phyloP scores from a whole-genome alignment of 2,888 invertebrate species.

The Sinodicranocentrus sp. region DNA sequence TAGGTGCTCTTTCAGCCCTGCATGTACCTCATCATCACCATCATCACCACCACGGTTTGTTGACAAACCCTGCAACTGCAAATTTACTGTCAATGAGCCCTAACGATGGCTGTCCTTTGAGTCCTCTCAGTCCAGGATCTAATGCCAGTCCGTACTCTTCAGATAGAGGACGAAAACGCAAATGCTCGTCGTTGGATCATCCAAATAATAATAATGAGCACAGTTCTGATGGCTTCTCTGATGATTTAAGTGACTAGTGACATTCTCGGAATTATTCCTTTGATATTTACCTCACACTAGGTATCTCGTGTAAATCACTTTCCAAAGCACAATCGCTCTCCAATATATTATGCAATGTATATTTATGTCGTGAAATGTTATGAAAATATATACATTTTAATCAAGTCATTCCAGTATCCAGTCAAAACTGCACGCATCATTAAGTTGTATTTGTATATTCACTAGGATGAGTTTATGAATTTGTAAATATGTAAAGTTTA shows the following conservation, averaged over 20 bases:
- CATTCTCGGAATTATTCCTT: too few relatives aligned
- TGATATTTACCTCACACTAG: too few relatives aligned
- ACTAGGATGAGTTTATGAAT: background rate
- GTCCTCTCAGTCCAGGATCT: constrained; percentile 62
- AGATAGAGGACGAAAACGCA: constrained; percentile 38
- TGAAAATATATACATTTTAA: too few relatives aligned
- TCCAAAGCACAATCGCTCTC: constrained; percentile 39
- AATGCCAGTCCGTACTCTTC: constrained; percentile 49
- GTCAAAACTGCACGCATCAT: background rate
- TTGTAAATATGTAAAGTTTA: background rate
- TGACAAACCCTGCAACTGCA: constrained; percentile 38
- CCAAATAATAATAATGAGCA: constrained; percentile 52
- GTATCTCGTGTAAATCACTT: too few relatives aligned
- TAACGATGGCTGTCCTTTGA: constrained; percentile 41
- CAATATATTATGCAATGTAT: background rate
- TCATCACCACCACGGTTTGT: constrained; percentile 62
- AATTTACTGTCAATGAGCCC: constrained; percentile 53
- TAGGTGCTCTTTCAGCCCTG: constrained; percentile 44
- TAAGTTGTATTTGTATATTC: background rate
- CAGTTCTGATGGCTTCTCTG: constrained; percentile 74
- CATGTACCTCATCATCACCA: constrained; percentile 62
- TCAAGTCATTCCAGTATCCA: background rate
- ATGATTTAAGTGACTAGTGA: constrained; percentile 74
- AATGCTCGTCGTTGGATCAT: constrained; percentile 41
- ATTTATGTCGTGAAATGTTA: too few relatives aligned